These are phyloP conservation scores for Bradynema listronoti DNA, from an alignment of 1,140 invertebrate species.

Conservation along the genomic window DNA sequence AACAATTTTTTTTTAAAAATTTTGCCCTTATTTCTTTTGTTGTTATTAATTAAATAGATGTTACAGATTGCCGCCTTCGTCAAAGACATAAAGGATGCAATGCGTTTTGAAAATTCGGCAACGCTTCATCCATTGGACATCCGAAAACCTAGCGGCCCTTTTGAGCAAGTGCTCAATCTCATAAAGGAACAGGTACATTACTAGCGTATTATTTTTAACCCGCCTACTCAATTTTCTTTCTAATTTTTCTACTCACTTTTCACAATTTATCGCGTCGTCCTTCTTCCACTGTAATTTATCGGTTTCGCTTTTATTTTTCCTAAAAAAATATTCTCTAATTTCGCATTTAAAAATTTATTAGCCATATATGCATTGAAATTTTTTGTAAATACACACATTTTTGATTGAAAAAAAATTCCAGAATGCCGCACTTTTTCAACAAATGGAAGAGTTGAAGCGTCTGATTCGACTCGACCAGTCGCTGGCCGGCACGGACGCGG, in stretches of 20 bases:
- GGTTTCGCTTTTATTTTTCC: background rate
- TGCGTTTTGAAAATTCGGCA: slow-evolving; percentile 36
- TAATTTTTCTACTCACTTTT: background rate
- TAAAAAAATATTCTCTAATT: background rate
- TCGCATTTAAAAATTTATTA: background rate
- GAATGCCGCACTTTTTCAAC: slow-evolving; percentile 33
- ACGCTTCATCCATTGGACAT: slow-evolving; percentile 19
- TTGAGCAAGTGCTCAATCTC: slow-evolving; percentile 8
- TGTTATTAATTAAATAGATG: slow-evolving; percentile 24
- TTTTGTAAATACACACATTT: background rate
- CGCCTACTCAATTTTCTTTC: background rate
- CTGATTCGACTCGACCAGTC: slow-evolving; percentile 32
- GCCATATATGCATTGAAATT: background rate
- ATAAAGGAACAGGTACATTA: slow-evolving; percentile 41
- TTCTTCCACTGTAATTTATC: background rate
- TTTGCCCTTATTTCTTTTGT: background rate
- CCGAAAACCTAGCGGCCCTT: slow-evolving; percentile 8
- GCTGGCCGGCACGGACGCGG: slow-evolving; percentile 1
- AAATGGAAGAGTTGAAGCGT: slow-evolving; percentile 41
- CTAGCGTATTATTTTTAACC: background rate
- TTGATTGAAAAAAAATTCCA: slow-evolving; percentile 13
- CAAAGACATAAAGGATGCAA: slow-evolving; percentile 25
- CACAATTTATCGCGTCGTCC: background rate
- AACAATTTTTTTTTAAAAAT: slow-evolving; percentile 4
- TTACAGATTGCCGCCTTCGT: slow-evolving; percentile 39